Percentiles rank a stretch among this genome's conserved stretches.
These are phyloP conservation scores for Opisthograptis luteolata DNA, from an alignment of 2,888 invertebrate species.

Conservation along the genomic window DNA sequence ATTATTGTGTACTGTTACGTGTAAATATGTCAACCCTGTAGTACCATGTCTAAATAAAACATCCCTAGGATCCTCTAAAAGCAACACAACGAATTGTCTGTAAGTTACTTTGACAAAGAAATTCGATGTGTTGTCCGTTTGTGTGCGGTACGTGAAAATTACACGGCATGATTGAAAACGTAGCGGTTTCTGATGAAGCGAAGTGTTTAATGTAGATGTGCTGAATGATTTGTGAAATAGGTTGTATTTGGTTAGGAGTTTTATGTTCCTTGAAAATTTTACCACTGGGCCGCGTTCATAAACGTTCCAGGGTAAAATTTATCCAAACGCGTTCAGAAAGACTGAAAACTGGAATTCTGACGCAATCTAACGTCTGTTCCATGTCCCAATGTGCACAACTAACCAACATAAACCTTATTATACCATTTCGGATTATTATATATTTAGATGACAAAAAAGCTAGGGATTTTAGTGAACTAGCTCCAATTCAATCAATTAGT, in stretches of 20 bases:
- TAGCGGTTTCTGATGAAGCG: constrained; percentile 20
- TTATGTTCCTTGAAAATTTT: neutral
- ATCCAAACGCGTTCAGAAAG: too few species aligned
- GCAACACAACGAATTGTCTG: neutral
- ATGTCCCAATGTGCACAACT: too few species aligned
- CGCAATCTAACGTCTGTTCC: too few species aligned
- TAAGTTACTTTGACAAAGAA: constrained; percentile 12
- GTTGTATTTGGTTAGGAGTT: constrained; percentile 1
- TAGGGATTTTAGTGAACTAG: too few species aligned
- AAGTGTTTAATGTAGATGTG: constrained; percentile 17
- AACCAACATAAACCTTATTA: too few species aligned
- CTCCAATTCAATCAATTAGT: too few species aligned
- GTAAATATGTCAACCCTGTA: constrained; percentile 6
- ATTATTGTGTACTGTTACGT: constrained; percentile 36
- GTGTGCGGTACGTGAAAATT: constrained; percentile 19
- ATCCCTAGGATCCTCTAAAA: neutral
- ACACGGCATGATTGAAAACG: constrained; percentile 21
- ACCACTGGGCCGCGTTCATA: too few species aligned
- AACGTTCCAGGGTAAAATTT: too few species aligned
- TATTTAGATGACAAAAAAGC: too few species aligned
- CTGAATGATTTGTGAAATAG: constrained; percentile 12
- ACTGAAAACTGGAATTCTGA: too few species aligned
- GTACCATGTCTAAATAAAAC: constrained; percentile 9
- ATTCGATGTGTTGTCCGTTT: constrained; percentile 1
- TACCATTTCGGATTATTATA: too few species aligned